Base-by-base conservation (phyloP, 2,113 vertebrate species). In the Barnardius zonarius region DNA sequence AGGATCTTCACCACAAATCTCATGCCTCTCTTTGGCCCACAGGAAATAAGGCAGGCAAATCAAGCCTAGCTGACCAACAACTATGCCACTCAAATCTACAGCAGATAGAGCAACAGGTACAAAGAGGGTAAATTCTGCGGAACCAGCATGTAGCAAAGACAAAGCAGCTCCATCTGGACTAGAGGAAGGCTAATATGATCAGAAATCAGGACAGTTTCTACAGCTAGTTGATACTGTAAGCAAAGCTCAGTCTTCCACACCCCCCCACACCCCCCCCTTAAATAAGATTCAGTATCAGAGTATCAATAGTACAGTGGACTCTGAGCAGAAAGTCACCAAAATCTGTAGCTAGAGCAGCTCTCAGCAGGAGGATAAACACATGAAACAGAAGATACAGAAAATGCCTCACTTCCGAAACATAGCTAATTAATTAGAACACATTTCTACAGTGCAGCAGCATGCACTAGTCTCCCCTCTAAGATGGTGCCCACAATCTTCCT, bases 31-130 rank as follows among this genome's bases (percentile, higher is more conserved):
- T 67, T n/a, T 25, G 46, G 54, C 37, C 22, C 31, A 62, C 1
- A 2, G 27, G 27, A 76, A 89, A 30, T 35, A 67, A 54, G 2
- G 13, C 43, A 49, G 46, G 37, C 43, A 59, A 75, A 83, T 54
- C 59, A 68, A 77, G 22, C 16, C 13, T 17, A 59, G 41, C 15
- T 63, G 30, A 67, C 30, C n/a, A 89, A 44, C 46, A 75, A 61
- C 23, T 55, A 17, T 0, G 3, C 17, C 72, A 43, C 51, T 59
- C 17, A 37, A 19, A 79, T 25, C 84, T 70, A 88, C 11, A 52
- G 46, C 27, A 62, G 25, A n/a, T 3, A 43, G 17, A 82, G 20
- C 13, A 39, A 37, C 0, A 1, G 24, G 15, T n/a, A 62, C 1
- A 43, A 77, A 78, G 5, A 49, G 24, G 7, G 31, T 52, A 86